phyloP scores from a whole-genome alignment of 2,113 vertebrate species.

The Acanthisitta chloris region DNA sequence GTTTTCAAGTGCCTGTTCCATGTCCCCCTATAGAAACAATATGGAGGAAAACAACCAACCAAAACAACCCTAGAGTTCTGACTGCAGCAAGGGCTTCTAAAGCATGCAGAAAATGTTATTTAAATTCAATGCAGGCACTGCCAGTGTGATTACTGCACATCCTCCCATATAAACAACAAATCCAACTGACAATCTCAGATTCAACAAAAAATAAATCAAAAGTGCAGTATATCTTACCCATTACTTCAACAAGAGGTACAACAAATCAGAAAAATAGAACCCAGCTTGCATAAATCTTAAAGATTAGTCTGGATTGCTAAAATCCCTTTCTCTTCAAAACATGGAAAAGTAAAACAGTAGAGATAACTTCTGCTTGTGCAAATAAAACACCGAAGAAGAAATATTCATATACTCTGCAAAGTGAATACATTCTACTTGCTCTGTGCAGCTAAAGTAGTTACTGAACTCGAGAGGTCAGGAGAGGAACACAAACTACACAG shows the following conservation, averaged over 20 bases:
- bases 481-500: not conserved
- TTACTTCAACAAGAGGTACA: not conserved
- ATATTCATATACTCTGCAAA: not conserved
- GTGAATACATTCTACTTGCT: not conserved
- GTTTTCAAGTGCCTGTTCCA: conserved; percentile 95
- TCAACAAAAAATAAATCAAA: not conserved
- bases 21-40: conserved; percentile 83
- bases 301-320: not conserved
- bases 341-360: not conserved
- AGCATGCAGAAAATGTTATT: not conserved
- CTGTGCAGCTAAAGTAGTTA: not conserved
- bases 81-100: not conserved
- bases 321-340: not conserved
- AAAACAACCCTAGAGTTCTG: not conserved
- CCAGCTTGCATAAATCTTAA: not conserved
- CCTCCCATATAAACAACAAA: not conserved
- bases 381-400: not conserved
- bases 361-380: not conserved
- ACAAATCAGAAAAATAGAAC: not conserved
- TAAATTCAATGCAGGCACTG: not conserved
- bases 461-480: not conserved
- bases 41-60: not conserved
- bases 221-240: not conserved
- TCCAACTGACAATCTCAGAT: not conserved
- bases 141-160: not conserved